These are phyloP conservation scores for Azemiops feae DNA, from an alignment of 2,113 vertebrate species.

Conservation along the genomic window DNA sequence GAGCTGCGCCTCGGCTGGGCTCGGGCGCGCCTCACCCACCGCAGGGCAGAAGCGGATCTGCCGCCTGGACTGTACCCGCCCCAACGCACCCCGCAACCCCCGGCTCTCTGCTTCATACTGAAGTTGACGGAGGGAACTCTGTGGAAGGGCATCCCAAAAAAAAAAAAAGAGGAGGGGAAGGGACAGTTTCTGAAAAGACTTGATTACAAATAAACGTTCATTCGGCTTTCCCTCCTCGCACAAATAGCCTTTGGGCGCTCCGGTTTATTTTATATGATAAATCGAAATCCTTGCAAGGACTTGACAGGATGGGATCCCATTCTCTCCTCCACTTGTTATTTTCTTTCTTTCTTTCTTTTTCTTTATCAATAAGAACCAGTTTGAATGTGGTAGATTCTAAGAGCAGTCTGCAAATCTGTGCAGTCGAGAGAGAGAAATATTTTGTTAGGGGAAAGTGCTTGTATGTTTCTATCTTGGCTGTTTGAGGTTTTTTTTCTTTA, in stretches of 20 bases:
- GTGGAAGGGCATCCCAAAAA: not conserved
- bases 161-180: not conserved
- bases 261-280: not conserved
- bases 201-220: not conserved
- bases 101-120: not conserved
- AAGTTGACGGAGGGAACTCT: not conserved
- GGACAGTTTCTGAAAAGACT: not conserved
- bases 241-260: not conserved
- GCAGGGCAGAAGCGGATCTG: not conserved
- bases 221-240: not conserved
- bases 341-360: constrained; percentile 49
- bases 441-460: constrained; percentile 56
- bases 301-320: constrained; percentile 23
- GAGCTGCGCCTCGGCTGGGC: not conserved
- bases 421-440: not conserved
- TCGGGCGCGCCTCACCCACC: not conserved
- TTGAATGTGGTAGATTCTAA: constrained; percentile 37
- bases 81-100: not conserved
- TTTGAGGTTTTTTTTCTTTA: constrained; percentile 13
- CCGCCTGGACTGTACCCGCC: not conserved
- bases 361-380: constrained; percentile 34
- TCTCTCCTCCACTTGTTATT: constrained; percentile 20
- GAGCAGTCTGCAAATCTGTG: not conserved
- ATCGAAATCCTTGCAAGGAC: not conserved
- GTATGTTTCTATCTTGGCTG: constrained; percentile 54